phyloP scores from a whole-genome alignment of 2,113 vertebrate genomes.

The Limnothrissa miodon region DNA sequence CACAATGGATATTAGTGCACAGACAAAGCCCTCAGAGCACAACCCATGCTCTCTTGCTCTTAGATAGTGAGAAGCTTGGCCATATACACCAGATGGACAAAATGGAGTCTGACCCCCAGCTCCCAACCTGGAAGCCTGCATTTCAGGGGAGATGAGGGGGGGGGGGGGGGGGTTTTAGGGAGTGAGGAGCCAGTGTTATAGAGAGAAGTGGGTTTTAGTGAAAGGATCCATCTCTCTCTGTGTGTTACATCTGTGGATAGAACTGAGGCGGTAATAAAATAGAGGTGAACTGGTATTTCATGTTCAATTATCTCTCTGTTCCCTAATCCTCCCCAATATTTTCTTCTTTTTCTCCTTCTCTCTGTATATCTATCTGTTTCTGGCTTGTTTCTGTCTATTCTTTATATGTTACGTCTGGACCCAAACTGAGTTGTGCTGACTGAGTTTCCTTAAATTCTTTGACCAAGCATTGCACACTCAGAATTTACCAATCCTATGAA shows the following conservation, averaged over 20 bases:
- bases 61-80: not conserved
- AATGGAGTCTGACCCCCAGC: not conserved
- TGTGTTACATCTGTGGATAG: not conserved
- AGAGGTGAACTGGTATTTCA: not conserved
- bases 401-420: not conserved
- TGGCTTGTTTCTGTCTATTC: not conserved
- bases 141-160: not conserved
- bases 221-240: not conserved
- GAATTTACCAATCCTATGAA: too few relatives aligned
- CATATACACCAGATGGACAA: not conserved
- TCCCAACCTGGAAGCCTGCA: not conserved
- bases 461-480: too few relatives aligned
- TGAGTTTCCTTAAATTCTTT: too few relatives aligned
- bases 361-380: not conserved
- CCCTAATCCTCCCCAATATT: not conserved
- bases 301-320: not conserved
- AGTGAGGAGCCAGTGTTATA: too few relatives aligned
- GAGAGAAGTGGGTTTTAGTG: not conserved
- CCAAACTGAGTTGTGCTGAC: too few relatives aligned
- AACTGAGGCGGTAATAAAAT: not conserved
- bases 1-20: not conserved
- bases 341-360: not conserved
- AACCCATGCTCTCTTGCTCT: not conserved
- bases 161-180: too few relatives aligned
- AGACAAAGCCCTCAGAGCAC: not conserved